Evolutionary conservation across 2,113 vertebrate genomes (phyloP).

Genomic region (Chaetodon auriga): DNA sequence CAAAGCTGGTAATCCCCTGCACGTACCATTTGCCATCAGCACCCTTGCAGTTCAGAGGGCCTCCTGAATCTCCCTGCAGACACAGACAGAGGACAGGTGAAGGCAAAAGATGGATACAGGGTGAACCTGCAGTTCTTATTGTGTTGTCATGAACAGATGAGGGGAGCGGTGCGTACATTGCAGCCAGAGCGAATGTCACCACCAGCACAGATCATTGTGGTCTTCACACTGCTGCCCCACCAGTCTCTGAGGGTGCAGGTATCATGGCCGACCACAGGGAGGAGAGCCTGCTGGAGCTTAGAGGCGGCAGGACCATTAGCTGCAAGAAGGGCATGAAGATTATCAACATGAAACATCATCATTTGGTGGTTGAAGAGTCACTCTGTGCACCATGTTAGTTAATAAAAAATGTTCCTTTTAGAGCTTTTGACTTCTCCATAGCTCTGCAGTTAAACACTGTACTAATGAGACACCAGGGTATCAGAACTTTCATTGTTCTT

Average conservation of each 20-base stretch:
- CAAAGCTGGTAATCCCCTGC: conserved; percentile 55
- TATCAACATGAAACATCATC: no score
- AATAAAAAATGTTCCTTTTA: no score
- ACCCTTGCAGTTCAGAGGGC: conserved; percentile 50
- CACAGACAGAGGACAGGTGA: not conserved
- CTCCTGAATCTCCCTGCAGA: conserved; percentile 55
- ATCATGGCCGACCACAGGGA: conserved; percentile 69
- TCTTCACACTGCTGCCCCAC: conserved; percentile 69
- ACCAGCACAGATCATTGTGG: conserved; percentile 75
- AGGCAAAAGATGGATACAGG: not conserved
- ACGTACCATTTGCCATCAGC: conserved; percentile 29
- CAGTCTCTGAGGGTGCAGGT: conserved; percentile 70
- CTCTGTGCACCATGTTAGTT: no score
- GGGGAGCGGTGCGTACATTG: not conserved
- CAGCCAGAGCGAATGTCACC: conserved; percentile 64
- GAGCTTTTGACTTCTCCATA: no score
- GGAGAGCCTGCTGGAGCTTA: conserved; percentile 70
- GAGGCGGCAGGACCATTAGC: conserved; percentile 85
- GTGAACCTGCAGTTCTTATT: no score
- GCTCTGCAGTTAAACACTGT: no score
- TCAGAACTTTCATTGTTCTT: no score
- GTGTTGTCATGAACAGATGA: not conserved
- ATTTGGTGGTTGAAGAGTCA: no score
- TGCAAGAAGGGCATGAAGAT: conserved; percentile 46
- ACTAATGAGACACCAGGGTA: no score